Evolutionary conservation across 2,113 vertebrate genomes (phyloP), one percentile per base, ranked within the genome.

Genomic region (Mormyrus lacerda): DNA sequence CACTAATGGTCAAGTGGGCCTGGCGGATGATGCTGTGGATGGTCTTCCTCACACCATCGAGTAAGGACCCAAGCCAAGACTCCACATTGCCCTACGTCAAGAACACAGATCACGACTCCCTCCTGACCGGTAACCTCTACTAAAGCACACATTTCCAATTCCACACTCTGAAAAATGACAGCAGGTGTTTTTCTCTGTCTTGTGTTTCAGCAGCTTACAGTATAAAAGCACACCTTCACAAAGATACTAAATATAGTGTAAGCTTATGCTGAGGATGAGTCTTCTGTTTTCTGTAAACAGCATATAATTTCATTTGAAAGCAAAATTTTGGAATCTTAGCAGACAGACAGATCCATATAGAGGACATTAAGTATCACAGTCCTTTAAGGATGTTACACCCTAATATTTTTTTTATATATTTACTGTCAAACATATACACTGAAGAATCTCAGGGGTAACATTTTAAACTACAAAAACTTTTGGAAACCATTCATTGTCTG

Each of bases 41-140:
- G 88, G 95, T 95, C 93, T 93, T 95, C 91, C 91, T 94, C 91
- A 95, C 94, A 35, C 94, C 95, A 90, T 93, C 93, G 87, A 95
- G 93, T 79, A 95, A 92, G 90, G 93, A 93, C 89, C 95, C 95
- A 61, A 95, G 83, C 95, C 95, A 95, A 86, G 93, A 83, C 92
- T 95, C 95, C 92, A 95, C 95, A 31, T 91, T 95, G 83, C 95
- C 95, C 95, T 95, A 91, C 88, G 91, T 91, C 44, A 55, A 6
- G 47, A 19, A 88, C 24, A 61, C 50, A 69, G 19, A 88, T 2
- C 48, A 87, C 2, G 21, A 19, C 31, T 47, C 4, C 10, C 31
- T 7, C 85, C n/a, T 47, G 73, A 84, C 82, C 82, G 4, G 21
- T 9, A 84, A 11, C 21, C 44, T 84, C 7, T 2, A 84, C 3